These are phyloP conservation scores for Empidonax traillii DNA, from an alignment of 2,113 vertebrate genomes.

Conservation along the genomic window DNA sequence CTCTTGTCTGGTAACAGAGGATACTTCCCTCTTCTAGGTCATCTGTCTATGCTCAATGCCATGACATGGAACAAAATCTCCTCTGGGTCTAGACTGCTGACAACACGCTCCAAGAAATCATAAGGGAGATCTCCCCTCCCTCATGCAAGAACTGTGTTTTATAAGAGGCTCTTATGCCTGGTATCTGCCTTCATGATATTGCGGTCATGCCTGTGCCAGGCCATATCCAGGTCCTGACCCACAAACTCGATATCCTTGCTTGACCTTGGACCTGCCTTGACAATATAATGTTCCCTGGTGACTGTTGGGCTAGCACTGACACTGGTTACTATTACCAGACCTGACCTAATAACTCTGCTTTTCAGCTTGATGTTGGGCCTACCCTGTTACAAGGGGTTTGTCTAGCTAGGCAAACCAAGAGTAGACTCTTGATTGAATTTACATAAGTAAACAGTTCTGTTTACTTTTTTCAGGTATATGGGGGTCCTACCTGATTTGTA, in stretches of 20 bases:
- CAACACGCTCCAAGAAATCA: neutral
- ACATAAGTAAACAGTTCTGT: neutral
- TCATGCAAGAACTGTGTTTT: neutral
- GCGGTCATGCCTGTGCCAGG: neutral
- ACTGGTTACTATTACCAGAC: neutral
- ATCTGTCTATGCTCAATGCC: neutral
- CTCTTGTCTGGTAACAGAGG: neutral
- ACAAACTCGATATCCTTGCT: neutral
- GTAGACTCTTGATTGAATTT: neutral
- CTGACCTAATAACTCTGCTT: neutral
- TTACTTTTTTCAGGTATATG: neutral
- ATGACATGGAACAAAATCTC: neutral
- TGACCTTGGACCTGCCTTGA: neutral
- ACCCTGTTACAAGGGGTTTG: neutral
- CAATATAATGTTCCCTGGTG: neutral
- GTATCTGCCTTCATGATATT: neutral
- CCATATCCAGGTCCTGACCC: neutral
- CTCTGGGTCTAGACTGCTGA: neutral
- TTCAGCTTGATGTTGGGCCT: neutral
- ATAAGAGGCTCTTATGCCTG: neutral
- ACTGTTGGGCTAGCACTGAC: neutral
- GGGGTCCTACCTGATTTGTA: fast-evolving
- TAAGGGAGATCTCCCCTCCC: neutral
- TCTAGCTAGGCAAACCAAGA: neutral
- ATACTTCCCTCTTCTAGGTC: neutral